Conservation (phyloP, 2,113 vertebrate species). For the Proterorhinus semilunaris region DNA sequence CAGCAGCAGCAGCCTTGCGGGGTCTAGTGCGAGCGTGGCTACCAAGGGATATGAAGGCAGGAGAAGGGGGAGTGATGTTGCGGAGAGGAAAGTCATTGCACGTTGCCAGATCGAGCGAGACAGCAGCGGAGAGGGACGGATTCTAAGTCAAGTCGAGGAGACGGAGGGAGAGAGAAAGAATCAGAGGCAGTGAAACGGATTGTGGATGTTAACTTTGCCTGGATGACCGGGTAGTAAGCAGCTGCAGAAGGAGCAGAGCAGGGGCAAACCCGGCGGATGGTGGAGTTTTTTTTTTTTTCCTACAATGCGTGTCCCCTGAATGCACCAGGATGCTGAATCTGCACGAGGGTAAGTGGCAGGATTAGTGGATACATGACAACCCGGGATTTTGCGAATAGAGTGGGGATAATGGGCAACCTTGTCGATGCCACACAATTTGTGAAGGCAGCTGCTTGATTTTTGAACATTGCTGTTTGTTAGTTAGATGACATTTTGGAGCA, state of each 20-base stretch:
- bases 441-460: neutral
- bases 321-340: slow-evolving; percentile 77
- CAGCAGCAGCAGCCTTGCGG: slow-evolving; percentile 34
- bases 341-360: slow-evolving; percentile 75
- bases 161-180: slow-evolving; percentile 9
- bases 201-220: slow-evolving; percentile 80
- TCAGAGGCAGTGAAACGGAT: slow-evolving; percentile 13
- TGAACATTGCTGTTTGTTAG: neutral
- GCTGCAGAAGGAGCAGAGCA: slow-evolving; percentile 46
- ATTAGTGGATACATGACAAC: neutral
- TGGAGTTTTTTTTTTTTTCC: neutral
- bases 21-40: slow-evolving; percentile 9
- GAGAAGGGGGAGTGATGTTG: slow-evolving; percentile 26
- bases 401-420: neutral
- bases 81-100: slow-evolving; percentile 52
- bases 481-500: neutral
- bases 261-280: slow-evolving; percentile 49
- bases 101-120: slow-evolving; percentile 46
- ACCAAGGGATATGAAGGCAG: slow-evolving; percentile 40
- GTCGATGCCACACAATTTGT: neutral
- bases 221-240: slow-evolving; percentile 42
- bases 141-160: slow-evolving; percentile 17
- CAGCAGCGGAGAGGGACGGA: slow-evolving; percentile 15
- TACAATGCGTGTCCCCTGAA: slow-evolving; percentile 67
- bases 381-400: neutral